Conservation (phyloP, 2,888 invertebrate genomes). For the Hyposoter dolosus region DNA sequence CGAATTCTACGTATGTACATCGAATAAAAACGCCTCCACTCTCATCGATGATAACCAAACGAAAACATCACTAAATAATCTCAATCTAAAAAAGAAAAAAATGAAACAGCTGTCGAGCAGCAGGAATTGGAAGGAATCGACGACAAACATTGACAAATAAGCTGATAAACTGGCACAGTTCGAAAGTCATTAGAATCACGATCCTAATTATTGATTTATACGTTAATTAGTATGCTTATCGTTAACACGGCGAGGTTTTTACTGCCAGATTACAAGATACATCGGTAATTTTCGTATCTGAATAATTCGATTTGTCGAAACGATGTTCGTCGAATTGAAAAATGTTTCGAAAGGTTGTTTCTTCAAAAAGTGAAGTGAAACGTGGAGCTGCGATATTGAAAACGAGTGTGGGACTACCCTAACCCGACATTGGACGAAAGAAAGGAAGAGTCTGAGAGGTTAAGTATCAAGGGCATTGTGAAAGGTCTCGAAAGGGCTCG, state of each 20-base stretch:
- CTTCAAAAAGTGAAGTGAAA: background rate
- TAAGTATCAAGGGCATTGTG: conserved; percentile 37
- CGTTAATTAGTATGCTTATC: background rate
- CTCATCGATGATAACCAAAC: background rate
- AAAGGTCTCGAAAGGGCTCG: conserved; percentile 12
- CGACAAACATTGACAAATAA: background rate
- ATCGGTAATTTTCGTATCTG: background rate
- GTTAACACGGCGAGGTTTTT: background rate
- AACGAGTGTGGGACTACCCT: background rate
- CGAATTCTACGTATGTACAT: background rate
- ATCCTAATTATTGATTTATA: background rate
- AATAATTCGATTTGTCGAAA: background rate
- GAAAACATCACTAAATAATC: background rate
- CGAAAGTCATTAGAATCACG: background rate
- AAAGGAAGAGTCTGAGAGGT: conserved; percentile 23
- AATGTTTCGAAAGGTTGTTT: background rate
- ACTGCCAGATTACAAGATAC: background rate
- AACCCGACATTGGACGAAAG: conserved; percentile 6
- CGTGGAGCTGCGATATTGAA: background rate
- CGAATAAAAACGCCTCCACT: conserved; percentile 21
- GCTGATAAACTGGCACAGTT: background rate
- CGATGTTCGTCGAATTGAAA: background rate
- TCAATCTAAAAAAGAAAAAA: background rate
- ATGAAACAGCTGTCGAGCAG: background rate
- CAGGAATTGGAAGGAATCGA: background rate